Percentiles rank a stretch among this genome's conserved stretches.
Evolutionary conservation across 2,797 vertebrate species (phyloP).

Genomic region (Chelon labrosus): DNA sequence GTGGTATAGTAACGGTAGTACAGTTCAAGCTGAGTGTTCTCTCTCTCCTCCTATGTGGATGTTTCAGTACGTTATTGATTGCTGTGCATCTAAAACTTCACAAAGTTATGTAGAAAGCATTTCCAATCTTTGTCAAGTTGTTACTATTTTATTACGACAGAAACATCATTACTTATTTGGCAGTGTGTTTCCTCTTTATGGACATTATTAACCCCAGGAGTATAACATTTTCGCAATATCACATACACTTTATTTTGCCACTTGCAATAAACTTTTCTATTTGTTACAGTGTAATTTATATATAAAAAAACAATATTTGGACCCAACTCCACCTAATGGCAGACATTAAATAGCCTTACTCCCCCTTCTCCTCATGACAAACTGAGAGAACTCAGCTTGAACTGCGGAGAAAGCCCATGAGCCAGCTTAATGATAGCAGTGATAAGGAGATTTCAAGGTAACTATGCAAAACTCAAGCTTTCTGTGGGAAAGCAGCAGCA

Average conservation of each 20-base stretch:
- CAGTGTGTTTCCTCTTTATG: conserved; percentile 19
- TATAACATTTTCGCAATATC: conserved; percentile 34
- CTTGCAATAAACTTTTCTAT: conserved; percentile 42
- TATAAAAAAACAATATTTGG: conserved; percentile 44
- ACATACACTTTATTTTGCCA: conserved; percentile 33
- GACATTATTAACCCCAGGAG: conserved; percentile 33
- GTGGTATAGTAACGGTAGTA: not conserved
- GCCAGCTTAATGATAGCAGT: conserved; percentile 75
- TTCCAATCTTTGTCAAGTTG: conserved; percentile 14
- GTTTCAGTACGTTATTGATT: conserved; percentile 19
- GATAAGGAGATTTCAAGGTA: conserved; percentile 81
- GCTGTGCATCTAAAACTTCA: conserved; percentile 10
- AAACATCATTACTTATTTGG: conserved; percentile 35
- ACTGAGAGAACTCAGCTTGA: conserved; percentile 77
- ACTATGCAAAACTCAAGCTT: conserved; percentile 64
- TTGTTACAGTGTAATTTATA: conserved; percentile 45
- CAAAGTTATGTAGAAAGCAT: conserved; percentile 4
- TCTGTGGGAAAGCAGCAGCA: conserved; percentile 82
- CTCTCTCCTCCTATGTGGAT: not conserved
- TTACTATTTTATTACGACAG: conserved; percentile 28
- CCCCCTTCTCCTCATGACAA: conserved; percentile 60
- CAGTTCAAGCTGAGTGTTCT: not conserved
- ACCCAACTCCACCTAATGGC: conserved; percentile 57
- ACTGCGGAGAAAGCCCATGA: conserved; percentile 76
- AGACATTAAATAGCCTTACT: conserved; percentile 55